Evolutionary conservation across 2,113 vertebrate species (phyloP), one percentile per base, ranked within the genome.

Genomic region (Tricholaema leucomelas): DNA sequence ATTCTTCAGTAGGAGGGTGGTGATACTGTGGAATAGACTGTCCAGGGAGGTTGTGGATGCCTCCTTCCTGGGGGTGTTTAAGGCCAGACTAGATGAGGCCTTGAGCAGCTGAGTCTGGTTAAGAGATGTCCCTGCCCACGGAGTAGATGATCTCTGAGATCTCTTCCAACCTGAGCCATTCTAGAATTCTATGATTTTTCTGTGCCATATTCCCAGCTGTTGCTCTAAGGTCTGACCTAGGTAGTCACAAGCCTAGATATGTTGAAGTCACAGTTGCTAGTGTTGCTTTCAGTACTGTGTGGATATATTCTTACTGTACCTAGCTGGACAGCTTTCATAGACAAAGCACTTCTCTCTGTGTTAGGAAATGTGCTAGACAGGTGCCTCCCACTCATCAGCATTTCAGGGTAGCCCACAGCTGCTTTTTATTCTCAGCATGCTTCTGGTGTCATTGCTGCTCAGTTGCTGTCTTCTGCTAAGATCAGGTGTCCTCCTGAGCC

Each of bases 391-490:
- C 44, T 94, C 79, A 76, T 44, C 81, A 65, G 40, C 69, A 70
- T 59, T 92, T 69, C 1, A 2, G 78, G 88, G 82, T 58, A 95
- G 69, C 58, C 8, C 6, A 27, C 21, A 69, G 52, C 85, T 63
- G 36, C 72, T 94, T 96, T 94, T 85, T 85, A 95, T 96, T 95
- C 25, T 2, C 90, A 94, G 67, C 71, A 17, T 70, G 38, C 54
- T 83, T 77, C 73, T 92, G 63, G 23, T 92, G 91, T 88, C 96
- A 90, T 96, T 95, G 91, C 54, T 89, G 93, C 91, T 93, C 61
- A 38, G 81, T 78, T 95, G 95, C 90, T 93, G 48, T 80, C 95
- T 95, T 94, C 89, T 90, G 69, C 42, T 85, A 83, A 91, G 63
- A 77, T 88, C 78, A 80, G n/a, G 35, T 55, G 81, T 88, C 59